phyloP scores from a whole-genome alignment of 1,140 invertebrate genomes.

The Drosophila murphyi region DNA sequence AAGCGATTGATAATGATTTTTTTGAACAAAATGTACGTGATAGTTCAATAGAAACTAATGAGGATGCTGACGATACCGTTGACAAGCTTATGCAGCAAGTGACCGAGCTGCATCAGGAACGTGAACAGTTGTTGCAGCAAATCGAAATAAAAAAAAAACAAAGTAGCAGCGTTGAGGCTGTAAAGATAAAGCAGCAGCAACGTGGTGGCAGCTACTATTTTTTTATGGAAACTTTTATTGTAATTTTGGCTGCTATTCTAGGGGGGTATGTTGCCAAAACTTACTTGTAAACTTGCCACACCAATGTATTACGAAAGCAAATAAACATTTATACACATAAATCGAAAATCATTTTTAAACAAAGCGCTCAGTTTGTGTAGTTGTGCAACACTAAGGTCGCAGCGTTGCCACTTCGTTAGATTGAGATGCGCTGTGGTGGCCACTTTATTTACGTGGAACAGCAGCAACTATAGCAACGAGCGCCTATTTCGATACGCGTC shows the following conservation, averaged over 20 bases:
- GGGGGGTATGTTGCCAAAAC: slow-evolving; percentile 22
- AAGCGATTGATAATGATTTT: background rate
- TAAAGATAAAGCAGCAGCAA: background rate
- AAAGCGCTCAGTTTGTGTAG: background rate
- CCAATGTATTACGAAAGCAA: background rate
- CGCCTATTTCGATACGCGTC: slow-evolving; percentile 1
- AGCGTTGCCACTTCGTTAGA: background rate
- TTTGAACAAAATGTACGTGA: background rate
- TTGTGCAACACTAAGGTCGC: background rate
- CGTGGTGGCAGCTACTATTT: background rate
- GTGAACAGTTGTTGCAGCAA: slow-evolving; percentile 18
- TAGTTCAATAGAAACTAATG: background rate
- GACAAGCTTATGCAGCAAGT: slow-evolving; percentile 34
- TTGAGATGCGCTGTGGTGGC: background rate
- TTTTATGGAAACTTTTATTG: background rate
- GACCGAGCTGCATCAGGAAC: slow-evolving; percentile 38
- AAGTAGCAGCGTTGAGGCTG: background rate
- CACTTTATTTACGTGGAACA: slow-evolving; percentile 1
- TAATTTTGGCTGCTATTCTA: slow-evolving; percentile 12
- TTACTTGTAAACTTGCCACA: slow-evolving; percentile 4
- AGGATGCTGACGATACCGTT: background rate
- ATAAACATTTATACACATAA: background rate
- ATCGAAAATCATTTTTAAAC: background rate
- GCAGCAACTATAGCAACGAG: slow-evolving; percentile 16
- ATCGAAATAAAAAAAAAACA: slow-evolving; percentile 12